phyloP scores from a whole-genome alignment of 1,140 invertebrate species.

The Cylas formicarius region DNA sequence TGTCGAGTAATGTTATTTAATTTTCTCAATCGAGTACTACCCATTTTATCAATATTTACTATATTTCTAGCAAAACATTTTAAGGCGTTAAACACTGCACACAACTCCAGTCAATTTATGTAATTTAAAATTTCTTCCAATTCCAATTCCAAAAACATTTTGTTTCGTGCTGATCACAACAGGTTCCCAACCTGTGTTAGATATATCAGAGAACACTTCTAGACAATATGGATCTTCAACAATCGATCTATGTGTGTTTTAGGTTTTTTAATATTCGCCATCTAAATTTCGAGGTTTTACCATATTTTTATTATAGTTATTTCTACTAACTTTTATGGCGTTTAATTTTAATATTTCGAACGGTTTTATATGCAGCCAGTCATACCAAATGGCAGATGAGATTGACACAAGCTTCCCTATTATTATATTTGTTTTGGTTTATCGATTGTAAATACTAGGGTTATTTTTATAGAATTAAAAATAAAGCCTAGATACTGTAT shows the following conservation, averaged over 20 bases:
- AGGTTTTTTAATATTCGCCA: slow-evolving; percentile 5
- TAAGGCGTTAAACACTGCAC: slow-evolving; percentile 28
- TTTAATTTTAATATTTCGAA: slow-evolving; percentile 23
- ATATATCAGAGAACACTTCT: slow-evolving; percentile 7
- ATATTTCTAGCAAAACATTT: slow-evolving; percentile 37
- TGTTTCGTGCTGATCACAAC: background rate
- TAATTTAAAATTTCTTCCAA: background rate
- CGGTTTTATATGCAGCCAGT: slow-evolving; percentile 22
- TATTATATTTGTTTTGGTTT: too few species aligned
- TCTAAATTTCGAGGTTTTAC: background rate
- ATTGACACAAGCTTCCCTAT: slow-evolving; percentile 14
- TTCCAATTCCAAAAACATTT: slow-evolving; percentile 2
- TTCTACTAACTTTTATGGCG: background rate
- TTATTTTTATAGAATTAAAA: too few species aligned
- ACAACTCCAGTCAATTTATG: slow-evolving; percentile 14
- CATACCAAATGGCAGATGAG: slow-evolving; percentile 20
- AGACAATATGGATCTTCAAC: background rate
- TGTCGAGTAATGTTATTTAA: slow-evolving; percentile 26
- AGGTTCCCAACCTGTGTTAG: slow-evolving; percentile 10
- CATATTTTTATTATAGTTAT: slow-evolving; percentile 10
- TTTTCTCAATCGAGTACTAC: slow-evolving; percentile 32
- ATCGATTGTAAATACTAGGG: too few species aligned
- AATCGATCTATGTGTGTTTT: background rate
- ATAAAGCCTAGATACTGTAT: too few species aligned
- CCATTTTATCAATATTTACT: slow-evolving; percentile 36